Percentiles rank a stretch among this genome's conserved stretches.
Conservation (phyloP, 2,888 invertebrate genomes). For the Diaperis boleti region DNA sequence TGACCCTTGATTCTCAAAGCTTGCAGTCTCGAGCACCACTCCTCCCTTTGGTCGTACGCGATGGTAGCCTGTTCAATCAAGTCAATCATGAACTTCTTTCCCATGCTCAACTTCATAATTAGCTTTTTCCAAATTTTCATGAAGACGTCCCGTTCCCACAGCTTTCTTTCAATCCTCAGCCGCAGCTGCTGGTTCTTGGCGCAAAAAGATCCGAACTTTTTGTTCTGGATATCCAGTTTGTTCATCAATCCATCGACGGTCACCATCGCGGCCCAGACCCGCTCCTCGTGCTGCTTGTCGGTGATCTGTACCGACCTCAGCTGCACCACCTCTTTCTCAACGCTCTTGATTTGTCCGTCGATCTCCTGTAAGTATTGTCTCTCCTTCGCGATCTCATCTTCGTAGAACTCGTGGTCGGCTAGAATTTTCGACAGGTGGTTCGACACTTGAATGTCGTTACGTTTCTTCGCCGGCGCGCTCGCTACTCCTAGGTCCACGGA, state of each 20-base stretch:
- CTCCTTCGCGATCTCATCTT: constrained; percentile 59
- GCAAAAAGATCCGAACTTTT: constrained; percentile 81
- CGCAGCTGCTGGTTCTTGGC: constrained; percentile 80
- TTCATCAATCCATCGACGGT: constrained; percentile 79
- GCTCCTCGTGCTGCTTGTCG: constrained; percentile 67
- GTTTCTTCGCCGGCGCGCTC: constrained; percentile 70
- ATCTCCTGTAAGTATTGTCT: constrained; percentile 66
- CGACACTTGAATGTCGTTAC: constrained; percentile 69
- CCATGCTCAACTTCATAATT: constrained; percentile 79
- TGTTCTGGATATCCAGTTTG: constrained; percentile 77
- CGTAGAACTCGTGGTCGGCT: constrained; percentile 69
- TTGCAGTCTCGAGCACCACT: constrained; percentile 82
- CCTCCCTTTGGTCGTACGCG: constrained; percentile 90
- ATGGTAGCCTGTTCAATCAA: constrained; percentile 91
- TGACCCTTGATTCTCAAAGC: constrained; percentile 83
- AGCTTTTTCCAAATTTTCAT: constrained; percentile 85
- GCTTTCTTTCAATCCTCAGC: constrained; percentile 82
- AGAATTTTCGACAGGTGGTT: constrained; percentile 70
- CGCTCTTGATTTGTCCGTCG: constrained; percentile 67
- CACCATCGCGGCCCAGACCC: constrained; percentile 67
- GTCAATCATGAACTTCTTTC: constrained; percentile 87
- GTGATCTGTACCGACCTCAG: constrained; percentile 57
- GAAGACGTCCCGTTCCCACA: constrained; percentile 84
- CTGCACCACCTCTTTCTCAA: constrained; percentile 49
- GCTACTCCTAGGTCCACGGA: constrained; percentile 73